Evolutionary conservation across 2,888 invertebrate species (phyloP), one percentile per base, ranked within the genome.

Genomic region (Eilema caniola): DNA sequence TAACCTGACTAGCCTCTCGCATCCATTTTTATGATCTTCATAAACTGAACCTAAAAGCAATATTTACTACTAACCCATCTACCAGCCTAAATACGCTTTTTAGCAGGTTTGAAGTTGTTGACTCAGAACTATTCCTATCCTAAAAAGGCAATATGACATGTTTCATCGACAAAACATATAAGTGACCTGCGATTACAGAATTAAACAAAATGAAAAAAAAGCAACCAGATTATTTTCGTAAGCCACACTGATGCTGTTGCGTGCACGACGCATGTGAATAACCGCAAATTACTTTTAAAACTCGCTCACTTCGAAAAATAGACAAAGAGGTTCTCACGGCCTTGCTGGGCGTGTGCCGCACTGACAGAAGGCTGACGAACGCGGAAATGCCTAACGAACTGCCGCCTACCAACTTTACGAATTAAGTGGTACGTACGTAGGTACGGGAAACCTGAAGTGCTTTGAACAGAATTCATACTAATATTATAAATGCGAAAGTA

Each of bases 241-340:
- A 71, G 61, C 64, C 70, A 76, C 68, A 76, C 66, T 70, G 63
- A 60, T 56, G 33, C 59, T 67, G 53, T 73, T 70, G 74, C 79
- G 72, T 79, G 75, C 69, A 72, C 61, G 66, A 71, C 66, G 65
- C 73, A 81, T 77, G 76, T 83, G 82, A 82, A 81, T 78, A 83
- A 83, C 82, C 75, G 76, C 77, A 80, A 78, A 81, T 76, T 75
- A 79, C 67, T 79, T 78, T 76, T 72, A 70, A 76, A 69, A 67
- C 68, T 72, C 67, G 73, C 71, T 80, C 80, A 83, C 85, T 83
- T 86, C 82, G 83, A 87, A 89, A 88, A 88, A 89, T 85, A 94
- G 90, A 94, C 93, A 95, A 94, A 94, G 94, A 94, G 88, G 92
- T 92, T 93, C 92, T 88, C 91, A 91, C 88, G 93, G 88, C 94